Percentiles rank a stretch among this genome's conserved stretches.
Conservation (phyloP, 2,888 invertebrate genomes). For the Drosophila suboccidentalis region DNA sequence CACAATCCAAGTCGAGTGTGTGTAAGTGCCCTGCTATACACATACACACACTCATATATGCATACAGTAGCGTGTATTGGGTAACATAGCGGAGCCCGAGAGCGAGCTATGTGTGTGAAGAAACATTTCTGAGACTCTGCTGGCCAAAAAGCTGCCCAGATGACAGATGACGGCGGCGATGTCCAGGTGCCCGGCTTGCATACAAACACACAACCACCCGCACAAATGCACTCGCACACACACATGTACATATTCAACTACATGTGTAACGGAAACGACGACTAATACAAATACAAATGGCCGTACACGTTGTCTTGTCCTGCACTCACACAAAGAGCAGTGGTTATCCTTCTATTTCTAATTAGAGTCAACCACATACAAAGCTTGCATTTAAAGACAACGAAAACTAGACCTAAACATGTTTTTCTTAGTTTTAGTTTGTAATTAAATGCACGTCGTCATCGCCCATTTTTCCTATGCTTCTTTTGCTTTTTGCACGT, state of each 20-base stretch:
- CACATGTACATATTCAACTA: slow-evolving; percentile 25
- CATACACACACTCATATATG: slow-evolving; percentile 25
- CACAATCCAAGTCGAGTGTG: slow-evolving; percentile 18
- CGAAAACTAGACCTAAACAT: slow-evolving; percentile 50
- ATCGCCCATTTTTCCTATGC: slow-evolving; percentile 70
- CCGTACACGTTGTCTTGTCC: slow-evolving; percentile 67
- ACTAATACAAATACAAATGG: slow-evolving; percentile 44
- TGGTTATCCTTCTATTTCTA: slow-evolving; percentile 39
- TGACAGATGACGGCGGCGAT: slow-evolving; percentile 36
- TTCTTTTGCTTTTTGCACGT: slow-evolving; percentile 71
- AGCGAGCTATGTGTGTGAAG: slow-evolving; percentile 1
- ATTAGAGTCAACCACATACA: slow-evolving; percentile 36
- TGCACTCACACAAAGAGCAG: slow-evolving; percentile 36
- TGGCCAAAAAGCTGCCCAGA: slow-evolving; percentile 58
- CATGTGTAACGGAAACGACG: slow-evolving; percentile 69
- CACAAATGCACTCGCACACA: slow-evolving; percentile 44
- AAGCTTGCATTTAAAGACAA: slow-evolving; percentile 16
- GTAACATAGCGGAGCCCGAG: slow-evolving; percentile 61
- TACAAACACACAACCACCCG: slow-evolving; percentile 31
- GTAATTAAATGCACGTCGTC: slow-evolving; percentile 70
- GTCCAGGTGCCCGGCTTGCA: slow-evolving; percentile 74
- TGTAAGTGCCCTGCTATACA: slow-evolving; percentile 38
- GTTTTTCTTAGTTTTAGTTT: slow-evolving; percentile 51
- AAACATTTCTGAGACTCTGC: slow-evolving; percentile 35
- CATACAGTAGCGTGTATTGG: slow-evolving; percentile 66